Percentiles rank a stretch among this genome's conserved stretches.
Evolutionary conservation across 2,888 invertebrate genomes (phyloP).

Genomic region (Cyrtodaria siliqua): DNA sequence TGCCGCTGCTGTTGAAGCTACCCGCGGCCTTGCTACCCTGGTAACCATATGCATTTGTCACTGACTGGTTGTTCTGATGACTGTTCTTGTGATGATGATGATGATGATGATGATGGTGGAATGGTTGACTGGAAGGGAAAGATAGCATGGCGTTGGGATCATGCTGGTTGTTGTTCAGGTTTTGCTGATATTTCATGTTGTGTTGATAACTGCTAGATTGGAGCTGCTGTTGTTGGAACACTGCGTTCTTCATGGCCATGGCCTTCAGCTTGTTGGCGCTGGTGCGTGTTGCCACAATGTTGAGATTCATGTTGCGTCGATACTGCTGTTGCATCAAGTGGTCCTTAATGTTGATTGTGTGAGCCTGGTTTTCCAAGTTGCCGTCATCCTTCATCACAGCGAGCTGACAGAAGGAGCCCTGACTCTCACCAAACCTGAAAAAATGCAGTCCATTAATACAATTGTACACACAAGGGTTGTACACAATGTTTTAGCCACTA

Average conservation of each 20-base stretch:
- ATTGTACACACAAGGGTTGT: too few relatives aligned
- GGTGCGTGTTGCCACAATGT: conserved; percentile 71
- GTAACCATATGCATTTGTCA: conserved; percentile 7
- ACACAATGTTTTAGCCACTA: too few relatives aligned
- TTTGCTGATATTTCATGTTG: conserved; percentile 63
- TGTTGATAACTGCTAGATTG: conserved; percentile 45
- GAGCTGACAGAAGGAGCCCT: conserved; percentile 78
- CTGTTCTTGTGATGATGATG: conserved; percentile 29
- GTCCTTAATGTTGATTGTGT: conserved; percentile 75
- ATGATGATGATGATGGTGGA: conserved; percentile 53
- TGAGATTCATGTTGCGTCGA: conserved; percentile 62
- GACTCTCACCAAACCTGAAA: conserved; percentile 80
- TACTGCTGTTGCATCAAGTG: conserved; percentile 68
- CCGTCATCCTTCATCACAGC: conserved; percentile 75
- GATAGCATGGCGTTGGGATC: conserved; percentile 12
- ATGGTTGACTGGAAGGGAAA: conserved; percentile 44
- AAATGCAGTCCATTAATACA: neutral
- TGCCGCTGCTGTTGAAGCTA: conserved; percentile 36
- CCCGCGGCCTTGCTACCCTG: conserved; percentile 37
- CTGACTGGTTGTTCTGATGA: conserved; percentile 33
- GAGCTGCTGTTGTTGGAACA: conserved; percentile 56
- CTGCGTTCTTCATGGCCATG: conserved; percentile 64
- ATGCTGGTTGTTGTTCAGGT: conserved; percentile 67
- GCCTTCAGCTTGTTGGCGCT: conserved; percentile 63
- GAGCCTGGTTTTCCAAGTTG: conserved; percentile 73